These are phyloP conservation scores for Macroramphosus scolopax DNA, from an alignment of 2,797 vertebrate genomes.

Conservation along the genomic window DNA sequence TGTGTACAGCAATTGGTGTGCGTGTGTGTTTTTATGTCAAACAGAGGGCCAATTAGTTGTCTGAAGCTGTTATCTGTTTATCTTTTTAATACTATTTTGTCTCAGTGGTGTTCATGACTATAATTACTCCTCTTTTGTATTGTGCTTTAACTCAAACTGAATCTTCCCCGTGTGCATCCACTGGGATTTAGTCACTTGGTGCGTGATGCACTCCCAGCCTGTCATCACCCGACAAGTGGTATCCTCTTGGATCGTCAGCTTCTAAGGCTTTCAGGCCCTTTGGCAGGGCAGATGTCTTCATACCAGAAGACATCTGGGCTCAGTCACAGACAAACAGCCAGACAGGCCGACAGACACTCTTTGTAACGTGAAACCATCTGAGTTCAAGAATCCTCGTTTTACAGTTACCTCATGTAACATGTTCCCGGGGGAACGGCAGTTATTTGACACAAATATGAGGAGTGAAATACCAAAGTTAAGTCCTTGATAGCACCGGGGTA, in stretches of 20 bases:
- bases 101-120: constrained; percentile 17
- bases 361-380: constrained; percentile 24
- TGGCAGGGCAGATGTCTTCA: constrained; percentile 60
- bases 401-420: constrained; percentile 10
- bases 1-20: constrained; percentile 33
- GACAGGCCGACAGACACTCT: constrained; percentile 14
- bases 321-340: constrained; percentile 33
- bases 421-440: background rate
- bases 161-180: constrained; percentile 18
- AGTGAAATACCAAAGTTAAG: too few species aligned
- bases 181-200: constrained; percentile 37
- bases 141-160: too few species aligned
- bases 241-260: constrained; percentile 53
- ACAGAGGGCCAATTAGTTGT: constrained; percentile 57
- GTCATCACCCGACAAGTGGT: constrained; percentile 63
- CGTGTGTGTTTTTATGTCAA: constrained; percentile 43
- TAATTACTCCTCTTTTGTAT: constrained; percentile 53
- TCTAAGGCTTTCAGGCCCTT: constrained; percentile 51
- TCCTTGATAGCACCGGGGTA: too few species aligned
- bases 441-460: too few species aligned
- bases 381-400: constrained; percentile 15
- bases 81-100: constrained; percentile 22
- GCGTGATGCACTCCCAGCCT: constrained; percentile 42
- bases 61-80: constrained; percentile 52
- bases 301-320: constrained; percentile 63